Conservation (phyloP, 2,113 vertebrate species). For the Centropristis striata region DNA sequence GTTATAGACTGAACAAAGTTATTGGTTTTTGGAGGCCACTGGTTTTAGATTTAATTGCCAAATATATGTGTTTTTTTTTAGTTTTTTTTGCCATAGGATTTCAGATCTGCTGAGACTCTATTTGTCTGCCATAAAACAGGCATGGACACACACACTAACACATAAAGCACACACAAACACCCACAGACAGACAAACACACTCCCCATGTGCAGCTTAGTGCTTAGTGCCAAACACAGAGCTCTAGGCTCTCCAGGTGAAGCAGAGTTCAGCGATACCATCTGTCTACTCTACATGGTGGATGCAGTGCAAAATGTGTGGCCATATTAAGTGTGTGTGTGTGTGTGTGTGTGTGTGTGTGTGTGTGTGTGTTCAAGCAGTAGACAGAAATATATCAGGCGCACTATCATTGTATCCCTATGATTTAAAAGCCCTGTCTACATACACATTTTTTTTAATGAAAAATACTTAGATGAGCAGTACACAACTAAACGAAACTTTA, state of each 20-base stretch:
- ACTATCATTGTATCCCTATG: too few relatives aligned
- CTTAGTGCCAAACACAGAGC: background rate
- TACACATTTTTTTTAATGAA: too few relatives aligned
- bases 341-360: too few relatives aligned
- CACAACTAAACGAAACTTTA: background rate
- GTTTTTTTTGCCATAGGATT: background rate
- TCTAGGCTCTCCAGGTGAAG: conserved; percentile 33
- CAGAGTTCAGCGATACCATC: conserved; percentile 32
- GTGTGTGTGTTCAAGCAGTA: background rate
- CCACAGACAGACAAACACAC: background rate
- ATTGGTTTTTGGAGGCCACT: background rate
- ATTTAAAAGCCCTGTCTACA: too few relatives aligned
- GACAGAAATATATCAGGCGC: background rate
- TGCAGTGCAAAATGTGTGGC: background rate
- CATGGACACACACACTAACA: background rate
- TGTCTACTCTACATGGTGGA: conserved; percentile 1
- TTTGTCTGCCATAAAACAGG: background rate
- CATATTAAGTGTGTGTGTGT: background rate
- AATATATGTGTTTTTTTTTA: background rate
- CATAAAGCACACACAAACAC: background rate
- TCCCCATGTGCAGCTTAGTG: background rate
- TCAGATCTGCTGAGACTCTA: background rate
- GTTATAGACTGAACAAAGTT: background rate
- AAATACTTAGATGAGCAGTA: too few relatives aligned
- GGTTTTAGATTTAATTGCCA: background rate